Percentiles rank a stretch among this genome's conserved stretches.
Evolutionary conservation across 2,888 invertebrate species (phyloP).

Genomic region (Sthenelais limicola): DNA sequence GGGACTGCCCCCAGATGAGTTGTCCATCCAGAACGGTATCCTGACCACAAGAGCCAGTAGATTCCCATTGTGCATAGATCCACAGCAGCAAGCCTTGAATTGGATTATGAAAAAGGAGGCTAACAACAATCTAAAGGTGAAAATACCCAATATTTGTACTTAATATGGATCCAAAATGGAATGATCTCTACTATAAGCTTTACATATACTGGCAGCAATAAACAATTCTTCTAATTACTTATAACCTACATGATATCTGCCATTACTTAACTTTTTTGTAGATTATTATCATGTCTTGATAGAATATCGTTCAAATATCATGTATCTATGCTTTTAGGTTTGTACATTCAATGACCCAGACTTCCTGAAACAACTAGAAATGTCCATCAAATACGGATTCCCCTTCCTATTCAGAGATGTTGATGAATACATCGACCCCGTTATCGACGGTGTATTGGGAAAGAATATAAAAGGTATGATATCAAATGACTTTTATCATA

Average conservation of each 20-base stretch:
- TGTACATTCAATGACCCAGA: constrained; percentile 88
- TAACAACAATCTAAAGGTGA: constrained; percentile 83
- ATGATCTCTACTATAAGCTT: no score
- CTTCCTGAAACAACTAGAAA: constrained; percentile 88
- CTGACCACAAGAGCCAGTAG: constrained; percentile 85
- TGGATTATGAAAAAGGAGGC: constrained; percentile 91
- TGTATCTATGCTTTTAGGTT: constrained; percentile 45
- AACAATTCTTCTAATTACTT: no score
- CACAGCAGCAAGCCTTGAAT: constrained; percentile 89
- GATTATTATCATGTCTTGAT: no score
- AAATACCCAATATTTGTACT: background rate
- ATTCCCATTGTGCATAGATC: constrained; percentile 93
- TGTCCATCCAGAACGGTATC: constrained; percentile 93
- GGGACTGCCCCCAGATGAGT: constrained; percentile 89
- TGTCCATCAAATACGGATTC: constrained; percentile 90
- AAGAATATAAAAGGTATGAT: constrained; percentile 86
- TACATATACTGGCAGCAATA: no score
- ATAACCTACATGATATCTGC: no score
- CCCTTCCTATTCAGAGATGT: constrained; percentile 93
- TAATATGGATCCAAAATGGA: no score
- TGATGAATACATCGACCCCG: constrained; percentile 92
- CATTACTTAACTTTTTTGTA: no score
- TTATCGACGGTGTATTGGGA: constrained; percentile 88
- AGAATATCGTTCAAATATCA: no score
- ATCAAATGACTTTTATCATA: no score